Percentiles rank a stretch among this genome's conserved stretches.
Evolutionary conservation across 2,888 invertebrate genomes (phyloP).

Genomic region (Eupithecia subumbrata): DNA sequence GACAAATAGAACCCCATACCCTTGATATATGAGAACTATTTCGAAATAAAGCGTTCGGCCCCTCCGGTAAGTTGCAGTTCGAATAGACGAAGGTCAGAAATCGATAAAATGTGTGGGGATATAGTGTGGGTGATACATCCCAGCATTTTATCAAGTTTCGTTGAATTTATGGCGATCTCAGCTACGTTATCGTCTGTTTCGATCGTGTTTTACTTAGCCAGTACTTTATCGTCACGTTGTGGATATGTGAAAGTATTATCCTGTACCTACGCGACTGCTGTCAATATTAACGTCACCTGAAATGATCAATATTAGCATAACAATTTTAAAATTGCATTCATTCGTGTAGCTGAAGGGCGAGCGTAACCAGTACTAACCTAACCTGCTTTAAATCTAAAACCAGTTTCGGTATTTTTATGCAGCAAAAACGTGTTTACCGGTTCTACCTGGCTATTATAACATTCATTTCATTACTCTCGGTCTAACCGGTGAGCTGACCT

Average conservation of each 20-base stretch:
- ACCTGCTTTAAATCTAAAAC: conserved; percentile 5
- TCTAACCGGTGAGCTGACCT: conserved; percentile 49
- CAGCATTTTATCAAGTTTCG: not conserved
- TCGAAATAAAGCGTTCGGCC: conserved; percentile 21
- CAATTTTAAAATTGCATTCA: not conserved
- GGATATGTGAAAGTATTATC: not conserved
- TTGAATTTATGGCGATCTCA: conserved; percentile 4
- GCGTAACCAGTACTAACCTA: not conserved
- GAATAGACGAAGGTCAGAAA: conserved; percentile 16
- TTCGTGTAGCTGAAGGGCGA: not conserved
- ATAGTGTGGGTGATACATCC: conserved; percentile 10
- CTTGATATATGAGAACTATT: conserved; percentile 23
- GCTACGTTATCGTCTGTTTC: not conserved
- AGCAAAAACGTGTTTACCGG: conserved; percentile 1
- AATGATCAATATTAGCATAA: not conserved
- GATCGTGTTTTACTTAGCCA: not conserved
- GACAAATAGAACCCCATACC: conserved; percentile 22
- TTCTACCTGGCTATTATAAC: conserved; percentile 8
- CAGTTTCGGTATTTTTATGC: not conserved
- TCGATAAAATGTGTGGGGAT: conserved; percentile 10
- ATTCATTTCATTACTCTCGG: conserved; percentile 22
- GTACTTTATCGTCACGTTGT: not conserved
- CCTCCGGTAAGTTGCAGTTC: not conserved
- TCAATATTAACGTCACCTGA: not conserved
- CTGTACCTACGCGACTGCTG: not conserved